Percentiles rank a stretch among this genome's conserved stretches.
Evolutionary conservation across 2,888 invertebrate species (phyloP).

Genomic region (Myopa testacea): DNA sequence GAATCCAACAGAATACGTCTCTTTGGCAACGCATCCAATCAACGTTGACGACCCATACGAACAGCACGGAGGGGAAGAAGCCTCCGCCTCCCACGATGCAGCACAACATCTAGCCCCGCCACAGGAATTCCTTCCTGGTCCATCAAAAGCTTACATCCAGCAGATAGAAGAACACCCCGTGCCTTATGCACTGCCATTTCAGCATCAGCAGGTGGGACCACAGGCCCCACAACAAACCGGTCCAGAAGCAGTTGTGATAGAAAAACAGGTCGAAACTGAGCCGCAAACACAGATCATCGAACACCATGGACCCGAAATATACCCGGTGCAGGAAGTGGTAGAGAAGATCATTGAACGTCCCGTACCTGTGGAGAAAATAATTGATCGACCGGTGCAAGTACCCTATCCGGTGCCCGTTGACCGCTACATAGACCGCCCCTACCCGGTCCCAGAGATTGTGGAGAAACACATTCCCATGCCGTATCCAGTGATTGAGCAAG

Average conservation of each 20-base stretch:
- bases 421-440: conserved; percentile 69
- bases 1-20: conserved; percentile 48
- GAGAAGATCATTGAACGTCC: conserved; percentile 63
- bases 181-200: conserved; percentile 1
- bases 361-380: conserved; percentile 66
- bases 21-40: conserved; percentile 58
- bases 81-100: background rate
- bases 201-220: background rate
- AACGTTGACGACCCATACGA: conserved; percentile 54
- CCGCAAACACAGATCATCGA: conserved; percentile 67
- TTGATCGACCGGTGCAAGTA: conserved; percentile 65
- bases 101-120: background rate
- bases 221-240: background rate
- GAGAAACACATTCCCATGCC: conserved; percentile 70
- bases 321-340: conserved; percentile 62
- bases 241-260: background rate
- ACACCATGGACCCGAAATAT: conserved; percentile 69
- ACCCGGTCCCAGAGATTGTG: conserved; percentile 67
- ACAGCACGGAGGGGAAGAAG: conserved; percentile 48
- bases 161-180: background rate
- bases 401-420: conserved; percentile 67
- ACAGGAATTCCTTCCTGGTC: background rate
- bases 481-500: conserved; percentile 71
- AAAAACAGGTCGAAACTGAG: background rate
- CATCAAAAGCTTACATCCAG: background rate